Conservation (phyloP, 2,113 vertebrate genomes). For the Indicator indicator region DNA sequence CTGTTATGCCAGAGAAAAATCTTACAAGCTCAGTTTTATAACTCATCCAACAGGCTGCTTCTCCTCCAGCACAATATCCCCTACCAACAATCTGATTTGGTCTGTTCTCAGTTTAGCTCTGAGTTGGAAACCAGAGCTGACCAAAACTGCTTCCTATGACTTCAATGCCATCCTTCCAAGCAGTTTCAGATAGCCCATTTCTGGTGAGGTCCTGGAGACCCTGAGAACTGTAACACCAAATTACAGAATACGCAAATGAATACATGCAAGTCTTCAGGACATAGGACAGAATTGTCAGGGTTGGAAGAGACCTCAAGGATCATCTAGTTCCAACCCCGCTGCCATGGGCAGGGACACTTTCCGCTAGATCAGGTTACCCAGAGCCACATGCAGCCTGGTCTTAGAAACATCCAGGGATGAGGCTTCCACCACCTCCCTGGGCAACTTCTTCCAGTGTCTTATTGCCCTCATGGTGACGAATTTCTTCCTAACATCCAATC, state of each 20-base stretch:
- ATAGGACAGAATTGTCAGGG: too few relatives aligned
- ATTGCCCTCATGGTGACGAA: too few relatives aligned
- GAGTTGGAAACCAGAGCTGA: neutral
- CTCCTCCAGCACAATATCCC: accelerated
- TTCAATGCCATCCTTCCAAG: neutral
- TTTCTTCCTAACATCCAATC: too few relatives aligned
- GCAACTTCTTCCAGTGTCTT: too few relatives aligned
- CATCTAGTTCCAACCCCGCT: too few relatives aligned
- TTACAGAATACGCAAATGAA: neutral
- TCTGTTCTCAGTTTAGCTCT: neutral
- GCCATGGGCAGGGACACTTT: too few relatives aligned
- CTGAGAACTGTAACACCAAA: too few relatives aligned
- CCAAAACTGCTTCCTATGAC: neutral
- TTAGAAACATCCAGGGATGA: too few relatives aligned
- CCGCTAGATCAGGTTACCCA: too few relatives aligned
- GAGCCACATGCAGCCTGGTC: too few relatives aligned
- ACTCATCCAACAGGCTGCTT: neutral
- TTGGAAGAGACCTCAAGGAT: too few relatives aligned
- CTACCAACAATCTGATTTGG: neutral
- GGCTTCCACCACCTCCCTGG: too few relatives aligned
- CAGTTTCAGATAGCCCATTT: neutral
- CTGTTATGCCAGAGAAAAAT: neutral
- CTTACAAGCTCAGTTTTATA: neutral
- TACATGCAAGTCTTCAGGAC: neutral
- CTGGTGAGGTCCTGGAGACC: neutral